Conservation (phyloP, 2,888 invertebrate genomes). For the Stegophylla sp. region DNA sequence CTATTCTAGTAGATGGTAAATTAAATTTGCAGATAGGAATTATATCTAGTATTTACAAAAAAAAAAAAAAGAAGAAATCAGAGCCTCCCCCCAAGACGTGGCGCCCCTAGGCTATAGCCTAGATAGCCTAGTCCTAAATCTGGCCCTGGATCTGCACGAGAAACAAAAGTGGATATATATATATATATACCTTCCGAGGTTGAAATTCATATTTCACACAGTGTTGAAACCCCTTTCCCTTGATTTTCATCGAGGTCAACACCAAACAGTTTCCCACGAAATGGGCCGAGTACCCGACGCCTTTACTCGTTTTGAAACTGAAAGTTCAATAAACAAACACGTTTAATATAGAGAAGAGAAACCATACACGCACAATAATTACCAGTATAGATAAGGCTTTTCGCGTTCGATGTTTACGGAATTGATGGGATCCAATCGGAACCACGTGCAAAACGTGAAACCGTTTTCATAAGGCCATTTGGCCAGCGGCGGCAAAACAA, state of each 20-base stretch:
- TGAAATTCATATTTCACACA: constrained; percentile 99
- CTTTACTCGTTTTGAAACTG: constrained; percentile 99
- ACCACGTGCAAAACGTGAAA: constrained; percentile 99
- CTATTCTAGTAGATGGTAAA: too few relatives aligned
- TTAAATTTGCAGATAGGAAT: too few relatives aligned
- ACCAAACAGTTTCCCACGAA: constrained; percentile 99
- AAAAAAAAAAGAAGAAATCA: too few relatives aligned
- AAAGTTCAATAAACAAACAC: constrained; percentile 60
- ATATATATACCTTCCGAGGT: constrained; percentile 81
- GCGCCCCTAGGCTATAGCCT: too few relatives aligned
- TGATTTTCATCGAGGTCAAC: constrained; percentile 97
- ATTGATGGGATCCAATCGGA: constrained; percentile 96
- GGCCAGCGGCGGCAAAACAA: constrained; percentile 95
- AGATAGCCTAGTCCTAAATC: too few relatives aligned
- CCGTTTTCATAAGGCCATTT: constrained; percentile 99
- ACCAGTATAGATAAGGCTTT: constrained; percentile 98
- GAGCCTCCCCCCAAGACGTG: too few relatives aligned
- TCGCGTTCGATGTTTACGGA: constrained; percentile 98
- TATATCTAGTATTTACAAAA: too few relatives aligned
- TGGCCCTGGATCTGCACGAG: too few relatives aligned
- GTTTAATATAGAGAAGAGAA: too few relatives aligned
- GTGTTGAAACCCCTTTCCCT: constrained; percentile 98
- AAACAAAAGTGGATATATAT: too few relatives aligned
- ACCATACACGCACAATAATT: constrained; percentile 64
- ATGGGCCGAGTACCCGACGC: constrained; percentile 98